Base-by-base conservation (phyloP, 2,113 vertebrate species). In the Puma concolor region DNA sequence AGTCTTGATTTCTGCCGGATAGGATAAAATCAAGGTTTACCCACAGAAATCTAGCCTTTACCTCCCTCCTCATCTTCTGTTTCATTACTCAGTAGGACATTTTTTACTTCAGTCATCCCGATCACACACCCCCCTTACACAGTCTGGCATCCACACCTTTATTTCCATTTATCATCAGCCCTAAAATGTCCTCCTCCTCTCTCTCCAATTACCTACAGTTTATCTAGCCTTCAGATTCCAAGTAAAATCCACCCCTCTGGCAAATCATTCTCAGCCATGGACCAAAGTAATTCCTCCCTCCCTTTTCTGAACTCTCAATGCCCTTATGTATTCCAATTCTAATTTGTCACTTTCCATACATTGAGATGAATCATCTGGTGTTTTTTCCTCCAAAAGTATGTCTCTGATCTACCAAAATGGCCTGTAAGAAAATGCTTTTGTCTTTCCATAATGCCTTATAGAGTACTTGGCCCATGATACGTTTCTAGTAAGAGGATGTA, bases 251-350 rank as follows among this genome's bases (percentile, higher is more conserved):
- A 36, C 36, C 8, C 86, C 11, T 57, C 64, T 52, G n/a, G 14
- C 82, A 86, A 74, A 94, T 82, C 29, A 57, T 90, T 85, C 41
- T 93, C 76, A 90, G 9, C 25, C 54, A 74, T 48, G n/a, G 23
- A 69, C 3, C 19, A 44, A 4, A 67, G n/a, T 19, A 21, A 97
- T 91, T 48, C 44, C n/a, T 84, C 79, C 19, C 41, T 88, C 36
- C 57, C 57, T 83, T 91, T n/a, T 89, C 12, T 93, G 89, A 94
- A 88, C 81, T 96, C 41, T 90, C 41, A 88, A 44, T 93, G 81
- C 12, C n/a, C 41, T 15, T n/a, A 33, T 67, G 41, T 77, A 90
- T 67, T 72, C 60, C 64, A 13, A 21, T 86, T 88, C 41, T 64
- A 79, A 92, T 92, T 50, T 89, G n/a, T 96, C 29, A 85, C 48